Percentiles rank a stretch among this genome's conserved stretches.
Evolutionary conservation across 1,140 invertebrate species (phyloP).

Genomic region (Cyphomyrmex costatus): DNA sequence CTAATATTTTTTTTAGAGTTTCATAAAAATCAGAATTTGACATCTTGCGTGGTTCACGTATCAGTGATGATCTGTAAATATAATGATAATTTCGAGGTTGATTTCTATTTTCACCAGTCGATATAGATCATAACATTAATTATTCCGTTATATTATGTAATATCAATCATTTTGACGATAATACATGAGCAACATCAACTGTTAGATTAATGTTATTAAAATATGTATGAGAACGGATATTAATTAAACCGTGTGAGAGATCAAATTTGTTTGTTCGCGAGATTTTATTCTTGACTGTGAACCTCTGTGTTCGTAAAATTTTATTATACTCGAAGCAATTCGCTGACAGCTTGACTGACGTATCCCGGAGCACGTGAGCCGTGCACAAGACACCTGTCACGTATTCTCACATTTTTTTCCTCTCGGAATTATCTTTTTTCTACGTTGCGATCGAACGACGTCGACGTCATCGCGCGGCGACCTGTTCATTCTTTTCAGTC

Average conservation of each 20-base stretch:
- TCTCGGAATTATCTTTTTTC: slow-evolving; percentile 47
- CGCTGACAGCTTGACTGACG: slow-evolving; percentile 57
- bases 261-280: slow-evolving; percentile 38
- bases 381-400: slow-evolving; percentile 50
- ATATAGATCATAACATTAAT: background rate
- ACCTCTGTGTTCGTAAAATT: slow-evolving; percentile 29
- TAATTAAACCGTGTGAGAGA: slow-evolving; percentile 48
- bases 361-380: slow-evolving; percentile 37
- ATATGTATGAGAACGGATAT: slow-evolving; percentile 43
- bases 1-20: too few species aligned
- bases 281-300: slow-evolving; percentile 26
- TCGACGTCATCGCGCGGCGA: background rate
- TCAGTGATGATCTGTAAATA: background rate
- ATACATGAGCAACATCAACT: slow-evolving; percentile 28
- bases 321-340: slow-evolving; percentile 56
- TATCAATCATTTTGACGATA: slow-evolving; percentile 29
- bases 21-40: too few species aligned
- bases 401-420: slow-evolving; percentile 49
- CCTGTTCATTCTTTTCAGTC: background rate
- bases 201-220: slow-evolving; percentile 54
- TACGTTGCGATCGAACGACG: slow-evolving; percentile 32
- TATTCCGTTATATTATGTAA: slow-evolving; percentile 17
- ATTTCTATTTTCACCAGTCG: background rate
- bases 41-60: too few species aligned
- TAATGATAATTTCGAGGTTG: background rate